Percentiles rank a stretch among this genome's conserved stretches.
These are phyloP conservation scores for Rafetus swinhoei DNA, from an alignment of 2,113 vertebrate species.

Conservation along the genomic window DNA sequence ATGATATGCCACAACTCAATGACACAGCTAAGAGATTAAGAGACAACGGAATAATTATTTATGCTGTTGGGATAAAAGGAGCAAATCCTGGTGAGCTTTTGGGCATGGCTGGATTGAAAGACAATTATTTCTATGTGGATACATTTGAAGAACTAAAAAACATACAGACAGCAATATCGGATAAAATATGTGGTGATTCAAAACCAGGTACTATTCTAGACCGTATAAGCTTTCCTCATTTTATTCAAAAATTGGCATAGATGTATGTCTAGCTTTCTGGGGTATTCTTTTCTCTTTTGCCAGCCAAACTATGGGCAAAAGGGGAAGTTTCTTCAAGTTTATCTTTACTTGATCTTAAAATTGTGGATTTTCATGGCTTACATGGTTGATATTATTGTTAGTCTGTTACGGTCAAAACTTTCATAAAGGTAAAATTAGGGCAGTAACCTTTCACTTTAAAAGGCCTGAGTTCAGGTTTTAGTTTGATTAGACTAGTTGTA, in stretches of 20 bases:
- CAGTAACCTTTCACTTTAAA: neutral
- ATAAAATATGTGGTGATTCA: constrained; percentile 62
- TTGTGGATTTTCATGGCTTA: neutral
- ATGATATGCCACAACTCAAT: constrained; percentile 44
- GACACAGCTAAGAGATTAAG: constrained; percentile 51
- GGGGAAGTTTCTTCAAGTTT: neutral
- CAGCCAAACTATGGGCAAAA: neutral
- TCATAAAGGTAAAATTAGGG: neutral
- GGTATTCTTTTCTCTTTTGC: neutral
- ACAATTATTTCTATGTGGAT: constrained; percentile 72
- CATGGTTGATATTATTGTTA: neutral
- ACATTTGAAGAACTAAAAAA: constrained; percentile 69
- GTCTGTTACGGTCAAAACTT: neutral
- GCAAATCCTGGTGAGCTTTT: constrained; percentile 62
- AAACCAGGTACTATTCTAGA: constrained; percentile 35
- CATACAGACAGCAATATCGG: constrained; percentile 63
- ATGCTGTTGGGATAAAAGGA: constrained; percentile 68
- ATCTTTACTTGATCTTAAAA: neutral
- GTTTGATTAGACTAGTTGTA: neutral
- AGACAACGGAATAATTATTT: constrained; percentile 63
- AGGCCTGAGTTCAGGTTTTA: neutral
- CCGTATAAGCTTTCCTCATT: neutral
- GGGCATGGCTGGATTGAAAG: constrained; percentile 68
- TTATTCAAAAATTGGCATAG: neutral
- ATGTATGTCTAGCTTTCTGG: neutral